Conservation (phyloP, 2,113 vertebrate species). For the Alosa alosa region DNA sequence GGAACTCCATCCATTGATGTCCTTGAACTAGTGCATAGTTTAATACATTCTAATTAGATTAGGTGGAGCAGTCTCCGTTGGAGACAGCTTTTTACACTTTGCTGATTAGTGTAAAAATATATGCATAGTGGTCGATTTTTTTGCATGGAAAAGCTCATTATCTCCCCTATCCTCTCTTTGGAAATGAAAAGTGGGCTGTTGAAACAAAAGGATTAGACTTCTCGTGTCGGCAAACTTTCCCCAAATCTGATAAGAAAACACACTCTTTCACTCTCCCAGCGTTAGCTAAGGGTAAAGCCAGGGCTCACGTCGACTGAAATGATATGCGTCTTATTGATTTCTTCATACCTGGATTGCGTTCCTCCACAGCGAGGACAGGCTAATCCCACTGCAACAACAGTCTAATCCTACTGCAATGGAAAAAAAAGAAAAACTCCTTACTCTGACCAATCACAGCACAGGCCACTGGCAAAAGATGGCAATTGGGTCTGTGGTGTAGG, state of each 20-base stretch:
- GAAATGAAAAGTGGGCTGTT: conserved; percentile 32
- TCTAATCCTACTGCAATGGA: background rate
- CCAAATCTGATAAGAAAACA: conserved; percentile 13
- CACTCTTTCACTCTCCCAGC: background rate
- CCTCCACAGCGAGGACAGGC: background rate
- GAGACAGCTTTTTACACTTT: conserved; percentile 53
- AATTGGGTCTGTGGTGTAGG: background rate
- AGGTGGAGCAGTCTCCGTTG: conserved; percentile 50
- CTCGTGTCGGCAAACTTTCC: conserved; percentile 2
- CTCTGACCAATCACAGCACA: background rate
- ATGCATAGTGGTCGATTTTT: conserved; percentile 46
- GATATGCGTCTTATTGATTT: background rate
- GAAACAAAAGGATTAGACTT: background rate
- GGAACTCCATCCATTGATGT: conserved; percentile 49
- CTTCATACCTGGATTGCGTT: background rate
- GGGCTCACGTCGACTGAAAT: background rate
- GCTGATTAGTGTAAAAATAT: conserved; percentile 64
- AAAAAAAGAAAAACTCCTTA: background rate
- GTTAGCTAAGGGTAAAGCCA: background rate
- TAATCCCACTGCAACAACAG: background rate
- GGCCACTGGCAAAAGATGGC: background rate
- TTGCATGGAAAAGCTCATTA: conserved; percentile 63
- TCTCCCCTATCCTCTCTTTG: conserved; percentile 26
- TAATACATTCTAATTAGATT: conserved; percentile 69
- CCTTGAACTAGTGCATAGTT: conserved; percentile 61